Evolutionary conservation across 2,113 vertebrate species (phyloP).

Genomic region (Tupaia tana): DNA sequence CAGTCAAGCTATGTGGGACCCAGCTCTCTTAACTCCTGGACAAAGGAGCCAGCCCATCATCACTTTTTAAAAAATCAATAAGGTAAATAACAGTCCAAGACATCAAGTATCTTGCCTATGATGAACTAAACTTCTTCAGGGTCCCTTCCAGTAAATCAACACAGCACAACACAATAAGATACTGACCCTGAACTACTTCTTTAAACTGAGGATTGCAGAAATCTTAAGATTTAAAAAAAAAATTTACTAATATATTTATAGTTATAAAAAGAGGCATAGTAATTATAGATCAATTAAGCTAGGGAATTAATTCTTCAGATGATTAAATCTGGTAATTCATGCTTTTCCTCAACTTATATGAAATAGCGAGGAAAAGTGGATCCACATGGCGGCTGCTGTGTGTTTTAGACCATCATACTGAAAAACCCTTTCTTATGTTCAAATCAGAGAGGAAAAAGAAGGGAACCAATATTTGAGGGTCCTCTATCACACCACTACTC

Average conservation of each 20-base stretch:
- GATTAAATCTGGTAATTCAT: not conserved
- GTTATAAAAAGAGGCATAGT: not conserved
- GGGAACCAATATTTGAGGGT: not conserved
- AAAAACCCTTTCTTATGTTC: not conserved
- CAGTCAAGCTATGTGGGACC: too few relatives aligned
- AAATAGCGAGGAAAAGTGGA: not conserved
- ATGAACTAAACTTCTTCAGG: not conserved
- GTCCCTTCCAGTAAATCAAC: not conserved
- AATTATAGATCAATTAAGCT: not conserved
- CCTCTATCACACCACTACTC: not conserved
- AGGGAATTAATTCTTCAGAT: not conserved
- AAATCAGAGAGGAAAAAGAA: not conserved
- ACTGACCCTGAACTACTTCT: not conserved
- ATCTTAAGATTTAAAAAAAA: not conserved
- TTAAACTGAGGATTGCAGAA: not conserved
- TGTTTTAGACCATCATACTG: not conserved
- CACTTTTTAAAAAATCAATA: slow-evolving; percentile 5
- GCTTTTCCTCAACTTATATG: not conserved
- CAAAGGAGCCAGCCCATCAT: too few relatives aligned
- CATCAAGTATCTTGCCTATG: not conserved
- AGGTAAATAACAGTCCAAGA: slow-evolving; percentile 3
- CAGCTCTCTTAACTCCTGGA: too few relatives aligned
- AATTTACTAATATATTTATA: not conserved
- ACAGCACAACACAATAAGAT: not conserved
- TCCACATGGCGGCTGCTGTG: not conserved